phyloP scores from a whole-genome alignment of 2,888 invertebrate species.

The Scrobipalpa atriplicella region DNA sequence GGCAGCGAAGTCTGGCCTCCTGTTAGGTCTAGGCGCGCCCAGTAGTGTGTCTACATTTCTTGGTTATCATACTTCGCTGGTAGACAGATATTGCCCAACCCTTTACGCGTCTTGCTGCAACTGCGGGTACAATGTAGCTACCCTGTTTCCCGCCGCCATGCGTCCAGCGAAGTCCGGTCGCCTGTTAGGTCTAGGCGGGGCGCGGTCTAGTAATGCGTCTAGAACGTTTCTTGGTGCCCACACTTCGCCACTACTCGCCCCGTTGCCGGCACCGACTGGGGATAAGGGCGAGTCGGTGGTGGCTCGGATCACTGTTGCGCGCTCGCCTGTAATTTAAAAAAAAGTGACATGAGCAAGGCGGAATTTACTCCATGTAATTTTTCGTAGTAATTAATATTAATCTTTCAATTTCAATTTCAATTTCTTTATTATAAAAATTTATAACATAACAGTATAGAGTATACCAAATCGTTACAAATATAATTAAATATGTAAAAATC shows the following conservation, averaged over 20 bases:
- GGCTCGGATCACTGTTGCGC: constrained; percentile 82
- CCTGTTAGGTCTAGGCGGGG: constrained; percentile 77
- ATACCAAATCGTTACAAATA: no score
- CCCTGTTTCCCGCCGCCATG: constrained; percentile 84
- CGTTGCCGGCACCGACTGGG: constrained; percentile 84
- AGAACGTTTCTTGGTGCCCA: constrained; percentile 78
- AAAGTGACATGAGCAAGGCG: background rate
- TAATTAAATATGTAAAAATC: no score
- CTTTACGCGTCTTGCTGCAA: constrained; percentile 69
- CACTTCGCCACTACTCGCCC: constrained; percentile 51
- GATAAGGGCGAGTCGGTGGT: constrained; percentile 94
- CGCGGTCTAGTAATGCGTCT: constrained; percentile 79
- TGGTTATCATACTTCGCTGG: background rate
- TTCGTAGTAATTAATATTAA: no score
- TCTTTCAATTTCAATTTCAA: no score
- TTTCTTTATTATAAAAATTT: no score
- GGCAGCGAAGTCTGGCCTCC: no score
- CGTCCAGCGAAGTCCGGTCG: constrained; percentile 85
- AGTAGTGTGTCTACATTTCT: background rate
- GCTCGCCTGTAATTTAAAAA: constrained; percentile 57
- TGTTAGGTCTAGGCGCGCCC: no score
- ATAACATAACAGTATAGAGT: no score
- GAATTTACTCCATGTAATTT: no score
- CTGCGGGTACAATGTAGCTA: constrained; percentile 89
- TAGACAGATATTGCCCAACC: background rate